A percentile compares a stretch with the other conserved stretches of the same genome.
These are phyloP conservation scores for Staurois parvus DNA, from an alignment of 2,797 vertebrate species.

Conservation along the genomic window DNA sequence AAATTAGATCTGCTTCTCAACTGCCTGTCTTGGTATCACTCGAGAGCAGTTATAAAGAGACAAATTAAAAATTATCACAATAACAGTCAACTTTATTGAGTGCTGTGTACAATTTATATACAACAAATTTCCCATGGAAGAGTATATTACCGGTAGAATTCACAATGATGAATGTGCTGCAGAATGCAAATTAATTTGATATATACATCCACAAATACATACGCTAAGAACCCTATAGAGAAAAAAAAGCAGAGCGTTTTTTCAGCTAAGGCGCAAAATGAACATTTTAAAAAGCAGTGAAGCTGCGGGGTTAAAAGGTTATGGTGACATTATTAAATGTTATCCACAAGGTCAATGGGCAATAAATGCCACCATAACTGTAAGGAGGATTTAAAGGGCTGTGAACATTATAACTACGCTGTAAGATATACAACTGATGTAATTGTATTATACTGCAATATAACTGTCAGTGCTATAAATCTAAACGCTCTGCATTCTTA, in stretches of 20 bases:
- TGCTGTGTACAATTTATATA: constrained; percentile 38
- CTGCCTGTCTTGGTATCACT: neutral
- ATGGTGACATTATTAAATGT: constrained; percentile 61
- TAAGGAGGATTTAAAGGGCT: constrained; percentile 56
- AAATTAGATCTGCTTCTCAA: constrained; percentile 20
- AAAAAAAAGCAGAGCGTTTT: neutral
- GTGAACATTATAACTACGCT: constrained; percentile 58
- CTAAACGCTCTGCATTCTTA: constrained; percentile 35
- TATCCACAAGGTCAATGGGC: constrained; percentile 61
- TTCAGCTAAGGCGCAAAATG: neutral
- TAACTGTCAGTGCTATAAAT: constrained; percentile 56
- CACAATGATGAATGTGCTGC: constrained; percentile 41
- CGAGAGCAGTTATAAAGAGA: constrained; percentile 36
- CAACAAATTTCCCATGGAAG: constrained; percentile 31
- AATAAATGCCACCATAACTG: constrained; percentile 59
- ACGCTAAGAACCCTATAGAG: neutral
- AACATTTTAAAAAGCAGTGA: constrained; percentile 5
- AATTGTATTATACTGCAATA: constrained; percentile 62
- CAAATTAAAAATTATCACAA: constrained; percentile 56
- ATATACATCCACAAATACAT: constrained; percentile 32
- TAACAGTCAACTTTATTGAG: constrained; percentile 56
- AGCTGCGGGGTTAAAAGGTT: constrained; percentile 58
- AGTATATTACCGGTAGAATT: constrained; percentile 35
- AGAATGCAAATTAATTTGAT: constrained; percentile 55
- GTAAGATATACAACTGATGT: constrained; percentile 62